A percentile compares a stretch with the other conserved stretches of the same genome.
Conservation (phyloP, 2,888 invertebrate species). For the Cataglyphis altisquamis region DNA sequence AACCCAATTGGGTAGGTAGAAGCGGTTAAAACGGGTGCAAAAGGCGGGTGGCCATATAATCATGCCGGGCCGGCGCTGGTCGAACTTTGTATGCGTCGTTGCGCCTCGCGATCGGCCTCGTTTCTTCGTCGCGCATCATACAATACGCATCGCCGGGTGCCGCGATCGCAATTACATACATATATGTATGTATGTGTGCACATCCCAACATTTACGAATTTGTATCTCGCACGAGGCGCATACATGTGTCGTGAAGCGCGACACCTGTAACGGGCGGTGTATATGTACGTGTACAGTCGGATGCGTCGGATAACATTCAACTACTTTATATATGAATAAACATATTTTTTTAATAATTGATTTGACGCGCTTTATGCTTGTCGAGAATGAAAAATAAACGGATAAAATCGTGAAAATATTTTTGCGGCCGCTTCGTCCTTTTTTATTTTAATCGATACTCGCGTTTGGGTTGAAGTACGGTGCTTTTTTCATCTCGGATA, state of each 20-base stretch:
- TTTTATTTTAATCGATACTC: not conserved
- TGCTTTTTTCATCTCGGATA: not conserved
- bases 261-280: not conserved
- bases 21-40: conserved; percentile 66
- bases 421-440: not conserved
- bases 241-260: not conserved
- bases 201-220: not conserved
- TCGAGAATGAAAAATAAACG: not conserved
- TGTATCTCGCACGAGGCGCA: conserved; percentile 31
- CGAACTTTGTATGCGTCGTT: conserved; percentile 9
- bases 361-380: not conserved
- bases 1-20: conserved; percentile 62
- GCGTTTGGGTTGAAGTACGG: not conserved
- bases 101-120: conserved; percentile 45
- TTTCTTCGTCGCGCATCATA: conserved; percentile 27
- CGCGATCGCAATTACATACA: conserved; percentile 50
- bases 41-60: conserved; percentile 56
- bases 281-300: not conserved
- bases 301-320: not conserved
- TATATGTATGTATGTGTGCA: not conserved
- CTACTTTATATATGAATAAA: not conserved
- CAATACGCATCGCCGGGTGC: conserved; percentile 6
- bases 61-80: conserved; percentile 14
- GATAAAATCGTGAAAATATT: not conserved
- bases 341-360: not conserved